Evolutionary conservation across 2,888 invertebrate genomes (phyloP), one percentile per base, ranked within the genome.

Genomic region (Acanthoscelides obtectus): DNA sequence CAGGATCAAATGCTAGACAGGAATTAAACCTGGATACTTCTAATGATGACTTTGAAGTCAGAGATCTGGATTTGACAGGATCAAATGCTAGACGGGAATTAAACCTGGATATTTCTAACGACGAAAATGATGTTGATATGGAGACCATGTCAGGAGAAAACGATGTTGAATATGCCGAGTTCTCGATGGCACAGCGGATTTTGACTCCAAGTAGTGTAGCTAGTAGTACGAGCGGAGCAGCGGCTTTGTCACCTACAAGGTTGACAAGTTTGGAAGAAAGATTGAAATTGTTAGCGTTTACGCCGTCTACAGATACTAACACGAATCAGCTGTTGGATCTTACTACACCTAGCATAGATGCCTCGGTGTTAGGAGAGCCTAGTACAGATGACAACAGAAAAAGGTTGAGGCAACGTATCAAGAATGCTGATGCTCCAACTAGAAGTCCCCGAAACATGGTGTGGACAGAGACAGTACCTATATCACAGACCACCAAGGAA

Each of bases 61-160:
- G 45, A 4, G 45, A 45, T 45, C 6, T 3, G 3, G 88, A 88
- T 71, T 89, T 89, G 75, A 86, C 89, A 67, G 90, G 90, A 75
- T 91, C 91, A 66, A 85, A 86, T 72, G 87, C 86, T 45, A 84
- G 84, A 22, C 83, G 82, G 22, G 87, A 86, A 72, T 85, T 86
- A 71, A 88, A 87, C 76, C 76, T 86, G 71, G 91, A 91, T 66
- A 90, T 90, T 83, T 91, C 90, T 2, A 91, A 91, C 79, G 95
- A 95, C 81, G 95, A 95, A 83, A 95, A 95, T 81, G 94, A 95
- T 81, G 92, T 94, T 0, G 95, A 95, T 82, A 92, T 94, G 77
- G 94, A 95, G 85, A 93, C 94, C 2, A 94, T 94, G 90, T 92
- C 93, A 77, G 93, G 93, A 89, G 92, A 92, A 82, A 92, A 92